Base-by-base conservation (phyloP, 53 echinoderm and acorn worm species). In the Henricia sp. region DNA sequence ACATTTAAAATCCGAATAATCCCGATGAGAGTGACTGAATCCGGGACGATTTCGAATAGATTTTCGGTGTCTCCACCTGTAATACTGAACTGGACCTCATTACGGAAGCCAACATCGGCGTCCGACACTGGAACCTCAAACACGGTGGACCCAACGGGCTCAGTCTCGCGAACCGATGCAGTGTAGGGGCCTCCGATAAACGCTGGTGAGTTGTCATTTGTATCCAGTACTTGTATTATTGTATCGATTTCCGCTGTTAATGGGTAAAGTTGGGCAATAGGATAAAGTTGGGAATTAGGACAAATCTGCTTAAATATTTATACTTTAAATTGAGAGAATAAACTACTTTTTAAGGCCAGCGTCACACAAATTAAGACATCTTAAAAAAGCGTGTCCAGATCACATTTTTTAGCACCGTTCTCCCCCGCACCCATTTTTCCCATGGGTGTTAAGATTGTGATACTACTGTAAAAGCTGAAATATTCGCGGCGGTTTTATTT, bases 171-270 rank as follows among this genome's bases (percentile, higher is more conserved):
- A 26, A 92, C 83, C 1, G 73, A 55, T 19, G 68, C 70, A 17
- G 17, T 19, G 71, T 88, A 97, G 4, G 35, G n/a, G 0, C 58
- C 82, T 12, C 86, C 83, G 2, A 84, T 36, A 68, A 97, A 92
- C 4, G 37, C 54, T 3, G 94, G 99, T 8, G 54, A 5, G 28
- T 90, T 92, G 77, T 97, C 99, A 43, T 97, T 95, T 8, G 55
- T 30, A 34, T 97, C 99, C 23, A 65, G 70, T 14, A 97, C 40
- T 23, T 17, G 69, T 67, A 97, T 97, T 12, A 74, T 69, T 32
- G 90, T 94, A 4, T 85, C 67, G 1, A 94, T 94, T 10, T 30
- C 17, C 17, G 77, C 95, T 95, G 50, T 44, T n/a, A n/a, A n/a
- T n/a, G n/a, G n/a, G n/a, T n/a, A n/a, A n/a, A n/a, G n/a, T n/a